Conservation (phyloP, 2,113 vertebrate species). For the Conger conger region DNA sequence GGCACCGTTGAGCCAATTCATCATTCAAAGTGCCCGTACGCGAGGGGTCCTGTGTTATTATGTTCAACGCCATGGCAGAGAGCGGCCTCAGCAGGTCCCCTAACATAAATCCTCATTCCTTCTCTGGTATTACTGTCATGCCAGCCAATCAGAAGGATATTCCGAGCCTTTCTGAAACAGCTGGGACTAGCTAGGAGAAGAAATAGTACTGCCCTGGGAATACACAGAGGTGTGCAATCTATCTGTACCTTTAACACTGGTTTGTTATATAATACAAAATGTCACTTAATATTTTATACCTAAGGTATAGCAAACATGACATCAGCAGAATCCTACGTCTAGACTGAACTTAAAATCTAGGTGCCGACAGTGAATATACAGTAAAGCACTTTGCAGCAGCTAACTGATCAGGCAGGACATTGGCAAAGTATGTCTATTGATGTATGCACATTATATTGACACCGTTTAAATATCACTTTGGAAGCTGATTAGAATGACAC, state of each 20-base stretch:
- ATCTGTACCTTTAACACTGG: not conserved
- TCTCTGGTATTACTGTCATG: not conserved
- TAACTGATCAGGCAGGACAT: not conserved
- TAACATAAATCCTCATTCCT: not conserved
- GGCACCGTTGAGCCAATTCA: not conserved
- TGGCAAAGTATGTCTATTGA: not conserved
- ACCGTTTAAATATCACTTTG: not conserved
- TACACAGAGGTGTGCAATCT: not conserved
- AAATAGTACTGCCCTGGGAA: not conserved
- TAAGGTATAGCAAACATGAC: not conserved
- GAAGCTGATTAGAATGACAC: not conserved
- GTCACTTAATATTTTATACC: not conserved
- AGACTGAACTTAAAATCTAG: not conserved
- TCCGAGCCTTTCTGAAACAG: not conserved
- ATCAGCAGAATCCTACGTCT: not conserved
- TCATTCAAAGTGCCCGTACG: not conserved
- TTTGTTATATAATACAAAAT: too few relatives aligned
- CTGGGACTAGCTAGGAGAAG: too few relatives aligned
- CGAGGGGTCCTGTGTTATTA: too few relatives aligned
- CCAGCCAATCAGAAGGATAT: not conserved
- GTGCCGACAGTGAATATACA: not conserved
- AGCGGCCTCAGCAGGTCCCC: not conserved
- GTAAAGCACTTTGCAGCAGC: too few relatives aligned
- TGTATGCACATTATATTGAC: not conserved
- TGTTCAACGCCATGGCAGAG: not conserved